Base-by-base conservation (phyloP, 2,113 vertebrate species). In the Engystomops pustulosus region DNA sequence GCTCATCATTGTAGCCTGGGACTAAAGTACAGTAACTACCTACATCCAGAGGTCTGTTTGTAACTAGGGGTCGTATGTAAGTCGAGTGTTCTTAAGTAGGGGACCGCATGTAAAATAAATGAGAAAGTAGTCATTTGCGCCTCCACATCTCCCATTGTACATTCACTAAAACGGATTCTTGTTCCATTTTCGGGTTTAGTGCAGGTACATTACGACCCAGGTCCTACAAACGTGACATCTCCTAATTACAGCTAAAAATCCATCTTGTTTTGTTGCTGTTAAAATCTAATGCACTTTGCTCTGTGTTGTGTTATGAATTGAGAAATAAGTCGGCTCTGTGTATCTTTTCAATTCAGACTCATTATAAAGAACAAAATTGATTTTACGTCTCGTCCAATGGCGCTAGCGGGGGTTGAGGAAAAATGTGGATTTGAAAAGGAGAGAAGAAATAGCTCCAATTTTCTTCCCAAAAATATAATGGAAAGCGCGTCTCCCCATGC, bases 361-460 rank as follows among this genome's bases (percentile, higher is more conserved):
- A 36, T 75, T 88, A 25, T 44, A 25, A 87, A 85, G 3, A 23
- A 83, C 1, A 71, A 87, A 88, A 38, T 0, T 78, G 75, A 86
- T 83, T 86, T 12, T 60, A 79, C 75, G 81, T 77, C 87, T 0
- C 68, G 80, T 86, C 87, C 18, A 82, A 86, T 88, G 7, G 17
- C 34, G 6, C 15, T 20, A 82, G 79, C 85, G 20, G 4, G 23
- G 5, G 83, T 2, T 77, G 60, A 74, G 67, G 23, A 58, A 14
- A 71, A 65, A 88, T 86, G 8, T 11, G 74, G 20, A 12, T 58
- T 60, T 80, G 23, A 81, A 87, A 41, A 20, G 49, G 55, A 79
- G 76, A 1, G 80, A 71, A 25, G 74, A 65, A 88, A 87, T 81
- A 62, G 5, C 1, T 82, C 69, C 1, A 34, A 11, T 51, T 85